Base-by-base conservation (phyloP, 2,888 invertebrate species). In the Scaptomyza flava region DNA sequence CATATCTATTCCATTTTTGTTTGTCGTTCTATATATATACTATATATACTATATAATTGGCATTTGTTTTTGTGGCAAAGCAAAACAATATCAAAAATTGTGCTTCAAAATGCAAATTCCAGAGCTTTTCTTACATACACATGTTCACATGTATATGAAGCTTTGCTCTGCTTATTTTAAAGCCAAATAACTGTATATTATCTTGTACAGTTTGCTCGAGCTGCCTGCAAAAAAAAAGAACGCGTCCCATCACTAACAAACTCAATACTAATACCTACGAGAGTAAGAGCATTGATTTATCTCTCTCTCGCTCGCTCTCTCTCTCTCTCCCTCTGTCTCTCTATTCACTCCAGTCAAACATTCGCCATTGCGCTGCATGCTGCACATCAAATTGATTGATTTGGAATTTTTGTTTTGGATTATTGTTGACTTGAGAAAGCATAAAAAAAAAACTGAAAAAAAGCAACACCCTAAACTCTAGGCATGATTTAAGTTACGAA, bases 11-110 rank as follows among this genome's bases (percentile, higher is more conserved):
- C 63, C 76, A 76, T 72, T 76, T 68, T 38, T 8, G 7, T 41
- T 41, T 41, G 17, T 73, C 65, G 83, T 66, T 79, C 68, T 69
- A 77, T 71, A 54, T 36, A 27, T 14, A 45, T n/a, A n/a, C n/a
- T n/a, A 72, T 66, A 72, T 57, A 69, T 62, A 65, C n/a, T 59
- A 67, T 63, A 56, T 77, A 68, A 74, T 77, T 81, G 83, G 86
- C 83, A 84, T 90, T 81, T 89, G 89, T 87, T 87, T 89, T 89
- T 90, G 27, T 89, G 89, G 82, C 80, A 76, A 79, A 27, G 6
- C 27, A 27, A 62, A 57, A 77, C 12, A 33, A 83, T 27, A 27
- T 27, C 66, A 38, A 36, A 42, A 5, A 48, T 33, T 48, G 48
- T 48, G 48, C 48, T 50, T 20, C 47, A 59, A 46, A 11, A 34